Evolutionary conservation across 1,140 invertebrate genomes (phyloP).

Genomic region (Cherax quadricarinatus): DNA sequence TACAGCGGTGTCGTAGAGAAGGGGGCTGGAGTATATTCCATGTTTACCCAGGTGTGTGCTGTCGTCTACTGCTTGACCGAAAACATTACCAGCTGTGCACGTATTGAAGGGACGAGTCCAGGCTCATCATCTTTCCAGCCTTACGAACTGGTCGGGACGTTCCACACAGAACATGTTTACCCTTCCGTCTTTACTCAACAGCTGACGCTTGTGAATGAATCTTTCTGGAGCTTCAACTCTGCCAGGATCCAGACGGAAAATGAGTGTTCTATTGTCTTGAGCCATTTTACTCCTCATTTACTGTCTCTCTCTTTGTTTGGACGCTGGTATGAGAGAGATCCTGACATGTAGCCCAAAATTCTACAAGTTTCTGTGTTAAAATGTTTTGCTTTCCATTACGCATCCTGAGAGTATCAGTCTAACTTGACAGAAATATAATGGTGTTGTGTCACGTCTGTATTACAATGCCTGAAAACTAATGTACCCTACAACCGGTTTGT

Average conservation of each 20-base stretch:
- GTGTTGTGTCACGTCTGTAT: too few relatives aligned
- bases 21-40: slow-evolving; percentile 47
- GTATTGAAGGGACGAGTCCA: slow-evolving; percentile 9
- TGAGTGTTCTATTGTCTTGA: neutral
- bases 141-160: slow-evolving; percentile 37
- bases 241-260: neutral
- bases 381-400: neutral
- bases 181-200: slow-evolving; percentile 54
- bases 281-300: slow-evolving; percentile 11
- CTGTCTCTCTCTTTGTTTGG: slow-evolving; percentile 57
- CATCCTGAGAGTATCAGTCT: too few relatives aligned
- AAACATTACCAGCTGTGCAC: slow-evolving; percentile 47
- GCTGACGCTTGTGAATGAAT: slow-evolving; percentile 7
- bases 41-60: slow-evolving; percentile 62
- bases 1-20: slow-evolving; percentile 64
- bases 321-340: slow-evolving; percentile 51
- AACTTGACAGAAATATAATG: too few relatives aligned
- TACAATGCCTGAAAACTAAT: too few relatives aligned
- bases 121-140: neutral
- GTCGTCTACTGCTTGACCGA: slow-evolving; percentile 57
- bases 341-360: neutral
- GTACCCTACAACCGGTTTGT: too few relatives aligned
- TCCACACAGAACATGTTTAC: slow-evolving; percentile 30
- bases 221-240: slow-evolving; percentile 28
- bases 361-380: too few relatives aligned